Base-by-base conservation (phyloP, 2,888 invertebrate species). In the Deilephila elpenor region DNA sequence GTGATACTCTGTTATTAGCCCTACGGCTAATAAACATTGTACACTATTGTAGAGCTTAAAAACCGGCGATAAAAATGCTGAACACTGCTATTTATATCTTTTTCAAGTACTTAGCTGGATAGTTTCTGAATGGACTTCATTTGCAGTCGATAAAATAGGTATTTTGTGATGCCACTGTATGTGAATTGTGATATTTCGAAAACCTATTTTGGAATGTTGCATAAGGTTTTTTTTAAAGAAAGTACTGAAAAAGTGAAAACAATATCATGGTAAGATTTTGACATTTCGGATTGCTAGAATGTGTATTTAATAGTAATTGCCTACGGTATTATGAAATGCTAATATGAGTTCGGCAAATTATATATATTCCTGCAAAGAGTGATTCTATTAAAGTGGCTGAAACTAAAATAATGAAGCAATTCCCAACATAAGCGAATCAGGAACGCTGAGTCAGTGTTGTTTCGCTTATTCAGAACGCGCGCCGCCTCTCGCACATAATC, bases 391-490 rank as follows among this genome's bases (percentile, higher is more conserved):
- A 19, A 56, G n/a, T 56, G 0, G 56, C n/a, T n/a, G n/a, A 37
- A 62, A 37, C 37, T 67, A 11, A 51, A 67, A 67, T 71, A 56
- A 70, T 71, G 29, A 71, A 59, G 34, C 20, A 14, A 59, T 59
- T 71, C 20, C 20, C n/a, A 37, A 25, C 37, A 59, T 62, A 64
- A 20, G 11, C 20, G 19, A 44, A 64, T 5, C 37, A 53, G 53
- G n/a, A 67, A 56, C 60, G 51, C 20, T 8, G 11, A 71, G 44
- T n/a, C 51, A 59, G 70, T 60, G 60, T 64, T 19, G 53, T 60
- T 67, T 67, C 34, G 34, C 73, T 74, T 74, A 72, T 60, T 73
- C 51, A 59, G 59, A 60, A 32, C 71, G 64, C 59, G n/a, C 14
- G 14, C 53, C 25, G n/a, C 20, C 44, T 59, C 25, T 56, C 59